Evolutionary conservation across 1,140 invertebrate genomes (phyloP), one percentile per base, ranked within the genome.

Genomic region (Drosophila ambigua): DNA sequence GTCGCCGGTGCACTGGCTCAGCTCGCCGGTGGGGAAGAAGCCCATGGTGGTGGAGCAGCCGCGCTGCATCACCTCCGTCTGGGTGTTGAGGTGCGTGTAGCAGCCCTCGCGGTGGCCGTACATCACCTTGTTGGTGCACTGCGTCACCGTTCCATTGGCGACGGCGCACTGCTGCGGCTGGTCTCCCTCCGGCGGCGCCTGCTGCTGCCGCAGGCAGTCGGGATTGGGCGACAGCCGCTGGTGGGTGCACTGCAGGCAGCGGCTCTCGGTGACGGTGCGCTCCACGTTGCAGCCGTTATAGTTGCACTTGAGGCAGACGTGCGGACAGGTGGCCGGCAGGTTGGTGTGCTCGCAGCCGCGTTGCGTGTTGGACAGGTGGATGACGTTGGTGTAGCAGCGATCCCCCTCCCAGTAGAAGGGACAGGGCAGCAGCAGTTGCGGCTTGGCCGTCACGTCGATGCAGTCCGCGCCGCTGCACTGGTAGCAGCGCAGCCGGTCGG

Each of bases 231-330:
- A 24, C 3, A 65, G 15, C 0, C 63, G 60, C 35, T 64, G 78
- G 43, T 77, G 74, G 4, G 59, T 77, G 62, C 88, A 90, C 45
- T 83, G 65, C 0, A 91, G 57, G 15, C 89, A 91, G 9, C 51
- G 79, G 6, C 62, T 57, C 26, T 91, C 75, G 41, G 23, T 72
- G 23, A 91, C 68, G 0, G 80, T 91, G 2, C 39, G 48, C 52
- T 91, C 79, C 5, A 50, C 53, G 39, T 91, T 91, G 53, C 90
- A 91, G 5, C 84, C 90, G 26, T 90, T 87, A 50, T 79, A 83
- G 62, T 91, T 90, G 79, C 90, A 91, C 63, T 91, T 91, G 20
- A 89, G 67, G 62, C 89, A 91, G 2, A 89, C 72, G 15, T 91
- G 79, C 7, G 89, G 81, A 52, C 89, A 91, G 8, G 48, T 66